Conservation (phyloP, 2,113 vertebrate genomes). For the Nyctibius bracteatus region DNA sequence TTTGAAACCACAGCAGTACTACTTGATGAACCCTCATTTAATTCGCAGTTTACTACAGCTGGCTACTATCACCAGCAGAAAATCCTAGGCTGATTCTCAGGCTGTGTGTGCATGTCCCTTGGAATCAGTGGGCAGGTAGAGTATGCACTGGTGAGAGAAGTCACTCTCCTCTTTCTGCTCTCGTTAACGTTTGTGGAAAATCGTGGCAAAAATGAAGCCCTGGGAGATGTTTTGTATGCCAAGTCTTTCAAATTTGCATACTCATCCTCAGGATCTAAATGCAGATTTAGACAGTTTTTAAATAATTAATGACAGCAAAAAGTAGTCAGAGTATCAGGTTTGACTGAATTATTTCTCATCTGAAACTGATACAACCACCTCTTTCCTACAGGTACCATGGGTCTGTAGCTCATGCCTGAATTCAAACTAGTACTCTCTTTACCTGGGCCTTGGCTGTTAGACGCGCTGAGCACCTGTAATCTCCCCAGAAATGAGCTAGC, state of each 20-base stretch:
- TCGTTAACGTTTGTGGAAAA: background rate
- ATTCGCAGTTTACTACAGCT: background rate
- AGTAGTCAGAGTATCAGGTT: background rate
- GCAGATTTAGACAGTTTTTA: background rate
- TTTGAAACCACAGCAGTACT: background rate
- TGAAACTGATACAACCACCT: background rate
- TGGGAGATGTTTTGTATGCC: background rate
- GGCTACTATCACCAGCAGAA: background rate
- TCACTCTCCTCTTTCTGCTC: background rate
- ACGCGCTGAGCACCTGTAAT: too few relatives aligned
- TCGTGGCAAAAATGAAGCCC: background rate
- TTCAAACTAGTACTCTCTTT: background rate
- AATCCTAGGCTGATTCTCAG: background rate
- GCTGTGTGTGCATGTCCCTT: rapidly evolving
- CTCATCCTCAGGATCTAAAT: background rate
- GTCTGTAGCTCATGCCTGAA: background rate
- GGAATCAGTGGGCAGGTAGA: background rate
- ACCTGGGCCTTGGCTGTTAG: background rate
- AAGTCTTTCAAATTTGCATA: background rate
- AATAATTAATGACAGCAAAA: slow-evolving; percentile 22
- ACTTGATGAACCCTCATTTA: background rate
- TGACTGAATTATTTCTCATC: background rate
- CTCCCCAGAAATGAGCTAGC: background rate
- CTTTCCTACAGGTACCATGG: background rate
- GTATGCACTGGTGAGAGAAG: background rate